A percentile compares a stretch with the other conserved stretches of the same genome.
Conservation (phyloP, 2,113 vertebrate genomes). For the Erpornis zantholeuca region DNA sequence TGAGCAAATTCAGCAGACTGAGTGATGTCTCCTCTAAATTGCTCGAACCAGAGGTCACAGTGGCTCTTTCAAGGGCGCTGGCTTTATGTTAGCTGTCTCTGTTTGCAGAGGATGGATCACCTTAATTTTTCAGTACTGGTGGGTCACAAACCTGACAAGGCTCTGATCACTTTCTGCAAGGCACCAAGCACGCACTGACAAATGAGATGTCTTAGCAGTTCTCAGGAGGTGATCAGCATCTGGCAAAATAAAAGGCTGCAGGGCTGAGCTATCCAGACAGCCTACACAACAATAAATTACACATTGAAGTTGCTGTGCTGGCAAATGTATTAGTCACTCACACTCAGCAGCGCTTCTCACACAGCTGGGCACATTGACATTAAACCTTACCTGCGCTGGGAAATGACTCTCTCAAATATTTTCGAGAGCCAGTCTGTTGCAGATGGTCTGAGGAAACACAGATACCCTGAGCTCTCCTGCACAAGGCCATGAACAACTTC, state of each 20-base stretch:
- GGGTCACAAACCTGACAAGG: neutral
- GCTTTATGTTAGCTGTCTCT: neutral
- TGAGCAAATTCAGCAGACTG: neutral
- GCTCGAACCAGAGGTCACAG: neutral
- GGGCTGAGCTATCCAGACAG: neutral
- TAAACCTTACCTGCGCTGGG: neutral
- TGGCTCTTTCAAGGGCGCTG: neutral
- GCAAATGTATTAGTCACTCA: neutral
- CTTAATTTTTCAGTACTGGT: neutral
- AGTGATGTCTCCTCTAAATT: neutral
- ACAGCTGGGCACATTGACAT: neutral
- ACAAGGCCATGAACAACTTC: neutral
- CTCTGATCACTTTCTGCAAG: neutral
- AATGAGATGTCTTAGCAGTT: neutral
- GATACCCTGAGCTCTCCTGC: neutral
- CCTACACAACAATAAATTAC: neutral
- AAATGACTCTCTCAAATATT: neutral
- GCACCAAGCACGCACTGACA: neutral
- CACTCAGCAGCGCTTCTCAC: neutral
- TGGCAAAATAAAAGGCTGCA: neutral
- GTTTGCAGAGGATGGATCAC: neutral
- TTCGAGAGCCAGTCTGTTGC: neutral
- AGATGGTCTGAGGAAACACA: neutral
- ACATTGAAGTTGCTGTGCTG: neutral
- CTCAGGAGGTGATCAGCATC: conserved; percentile 5